Evolutionary conservation across 2,797 vertebrate species (phyloP).

Genomic region (Neosilurus hyrtlii): DNA sequence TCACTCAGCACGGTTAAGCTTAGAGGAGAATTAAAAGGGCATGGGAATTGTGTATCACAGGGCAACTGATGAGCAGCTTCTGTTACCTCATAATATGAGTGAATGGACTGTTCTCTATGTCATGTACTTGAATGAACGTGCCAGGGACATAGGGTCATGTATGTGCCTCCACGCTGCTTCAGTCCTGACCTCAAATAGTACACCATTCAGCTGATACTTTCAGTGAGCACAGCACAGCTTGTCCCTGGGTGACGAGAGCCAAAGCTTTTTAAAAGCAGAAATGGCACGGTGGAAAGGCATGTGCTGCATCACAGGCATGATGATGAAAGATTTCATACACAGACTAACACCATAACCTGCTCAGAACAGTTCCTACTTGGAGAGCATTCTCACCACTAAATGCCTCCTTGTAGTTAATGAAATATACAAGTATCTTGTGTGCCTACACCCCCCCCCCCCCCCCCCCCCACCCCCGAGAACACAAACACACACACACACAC

Average conservation of each 20-base stretch:
- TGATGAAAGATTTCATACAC: background rate
- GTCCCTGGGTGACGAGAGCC: conserved; percentile 65
- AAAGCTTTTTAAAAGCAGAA: conserved; percentile 71
- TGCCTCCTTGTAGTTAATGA: background rate
- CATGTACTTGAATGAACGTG: conserved; percentile 50
- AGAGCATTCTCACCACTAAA: background rate
- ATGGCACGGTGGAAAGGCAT: conserved; percentile 52
- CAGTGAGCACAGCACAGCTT: conserved; percentile 70
- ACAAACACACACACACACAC: conserved; percentile 13
- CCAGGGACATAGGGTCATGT: conserved; percentile 63
- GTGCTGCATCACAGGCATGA: conserved; percentile 16
- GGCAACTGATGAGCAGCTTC: conserved; percentile 18
- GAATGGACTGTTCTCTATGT: conserved; percentile 28
- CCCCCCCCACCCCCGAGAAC: too few species aligned
- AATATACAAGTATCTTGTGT: background rate
- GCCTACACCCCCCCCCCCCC: too few species aligned
- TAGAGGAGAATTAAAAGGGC: background rate
- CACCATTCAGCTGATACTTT: conserved; percentile 75
- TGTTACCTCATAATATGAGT: conserved; percentile 30
- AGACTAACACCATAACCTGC: conserved; percentile 1
- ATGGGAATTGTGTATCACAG: conserved; percentile 23
- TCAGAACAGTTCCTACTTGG: background rate
- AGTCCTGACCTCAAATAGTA: conserved; percentile 43
- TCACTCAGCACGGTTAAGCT: background rate
- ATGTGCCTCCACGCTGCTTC: conserved; percentile 50